Evolutionary conservation across 2,888 invertebrate genomes (phyloP).

Genomic region (Piscicola geometra): DNA sequence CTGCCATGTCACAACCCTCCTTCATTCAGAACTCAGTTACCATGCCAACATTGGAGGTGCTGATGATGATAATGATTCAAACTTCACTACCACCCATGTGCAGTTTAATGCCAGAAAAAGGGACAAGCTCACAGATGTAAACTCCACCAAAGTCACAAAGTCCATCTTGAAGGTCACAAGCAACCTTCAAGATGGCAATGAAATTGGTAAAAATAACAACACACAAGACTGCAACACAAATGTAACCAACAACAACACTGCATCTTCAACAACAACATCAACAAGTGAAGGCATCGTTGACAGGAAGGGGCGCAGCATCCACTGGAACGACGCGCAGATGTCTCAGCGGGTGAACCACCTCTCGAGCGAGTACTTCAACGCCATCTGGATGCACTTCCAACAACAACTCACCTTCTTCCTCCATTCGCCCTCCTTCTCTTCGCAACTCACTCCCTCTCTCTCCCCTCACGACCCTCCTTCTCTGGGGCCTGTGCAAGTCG

Average conservation of each 20-base stretch:
- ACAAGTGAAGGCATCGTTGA: no score
- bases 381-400: conserved; percentile 2
- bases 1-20: conserved; percentile 52
- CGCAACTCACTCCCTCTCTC: not conserved
- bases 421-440: not conserved
- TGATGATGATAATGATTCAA: conserved; percentile 32
- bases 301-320: not conserved
- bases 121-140: no score
- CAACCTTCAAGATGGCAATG: not conserved
- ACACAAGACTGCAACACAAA: no score
- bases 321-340: not conserved
- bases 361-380: not conserved
- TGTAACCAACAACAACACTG: no score
- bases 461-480: not conserved
- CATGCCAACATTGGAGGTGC: conserved; percentile 22
- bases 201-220: no score
- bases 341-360: not conserved
- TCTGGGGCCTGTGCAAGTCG: not conserved
- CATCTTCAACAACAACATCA: no score
- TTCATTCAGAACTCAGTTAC: conserved; percentile 46
- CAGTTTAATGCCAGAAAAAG: no score
- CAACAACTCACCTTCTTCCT: not conserved
- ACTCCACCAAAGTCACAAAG: not conserved
- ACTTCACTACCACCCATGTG: not conserved
- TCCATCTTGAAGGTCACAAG: not conserved